Percentiles rank a stretch among this genome's conserved stretches.
Conservation (phyloP, 2,113 vertebrate genomes). For the Poecile atricapillus region DNA sequence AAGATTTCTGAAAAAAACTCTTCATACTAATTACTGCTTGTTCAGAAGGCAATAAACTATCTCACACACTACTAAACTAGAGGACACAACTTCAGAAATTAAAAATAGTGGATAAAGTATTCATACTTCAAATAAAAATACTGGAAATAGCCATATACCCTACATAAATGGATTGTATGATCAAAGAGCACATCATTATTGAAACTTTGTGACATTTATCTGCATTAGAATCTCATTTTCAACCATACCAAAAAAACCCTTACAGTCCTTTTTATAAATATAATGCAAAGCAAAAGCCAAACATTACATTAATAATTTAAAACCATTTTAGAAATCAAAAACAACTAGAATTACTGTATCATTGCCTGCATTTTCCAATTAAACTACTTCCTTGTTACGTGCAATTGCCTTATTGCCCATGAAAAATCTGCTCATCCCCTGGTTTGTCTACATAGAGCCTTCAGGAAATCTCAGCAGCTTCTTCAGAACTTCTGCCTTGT, state of each 20-base stretch:
- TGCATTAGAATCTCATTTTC: background rate
- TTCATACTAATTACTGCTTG: background rate
- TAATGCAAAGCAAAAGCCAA: background rate
- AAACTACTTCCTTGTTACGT: background rate
- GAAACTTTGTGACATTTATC: background rate
- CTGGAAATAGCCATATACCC: background rate
- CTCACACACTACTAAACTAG: background rate
- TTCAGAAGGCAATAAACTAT: background rate
- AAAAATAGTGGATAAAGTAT: background rate
- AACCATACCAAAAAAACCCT: fast-evolving
- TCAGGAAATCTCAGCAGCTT: background rate
- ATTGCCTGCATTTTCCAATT: background rate
- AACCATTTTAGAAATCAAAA: background rate
- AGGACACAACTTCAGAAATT: background rate
- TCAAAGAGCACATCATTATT: background rate
- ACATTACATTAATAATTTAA: background rate
- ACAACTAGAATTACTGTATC: background rate
- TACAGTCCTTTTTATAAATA: background rate
- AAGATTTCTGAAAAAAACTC: background rate
- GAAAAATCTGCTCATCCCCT: background rate
- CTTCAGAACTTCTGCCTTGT: background rate
- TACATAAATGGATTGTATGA: background rate
- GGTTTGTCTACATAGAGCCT: background rate
- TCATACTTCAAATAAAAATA: background rate
- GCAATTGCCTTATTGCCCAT: background rate